Evolutionary conservation across 2,113 vertebrate genomes (phyloP), one percentile per base, ranked within the genome.

Genomic region (Trochalopteron elliotii): DNA sequence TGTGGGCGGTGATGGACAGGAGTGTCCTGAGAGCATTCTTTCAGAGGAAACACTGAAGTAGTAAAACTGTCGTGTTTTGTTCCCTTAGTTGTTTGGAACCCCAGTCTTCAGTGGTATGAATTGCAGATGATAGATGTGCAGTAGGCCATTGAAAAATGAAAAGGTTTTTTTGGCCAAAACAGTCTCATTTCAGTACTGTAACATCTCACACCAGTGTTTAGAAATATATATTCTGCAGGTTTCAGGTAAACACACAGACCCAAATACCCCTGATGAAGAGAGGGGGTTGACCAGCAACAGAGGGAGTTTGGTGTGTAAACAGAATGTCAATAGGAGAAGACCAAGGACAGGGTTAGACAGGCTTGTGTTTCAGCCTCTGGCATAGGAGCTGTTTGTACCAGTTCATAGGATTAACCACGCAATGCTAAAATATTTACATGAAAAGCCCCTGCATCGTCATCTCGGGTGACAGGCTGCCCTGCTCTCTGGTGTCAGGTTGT

Each of bases 351-450:
- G 92, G 83, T 92, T 93, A 90, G 83, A 24, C 57, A 78, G 84
- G 65, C 82, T 96, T 94, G 72, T 97, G 90, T 94, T 96, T 97
- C 91, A 96, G 85, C 79, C 57, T 90, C 82, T 96, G 91, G 94
- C 47, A 35, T 91, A 39, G 85, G 86, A 96, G 91, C 94, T 78
- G 85, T 87, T 97, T 96, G 93, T 94, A 95, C 78, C 30, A 55
- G 44, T 70, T 95, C 71, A 56, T 78, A 53, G 92, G 93, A 96
- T 96, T 95, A 97, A 94, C 55, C 79, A 90, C 64, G 57, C 89
- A 83, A 14, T 91, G 84, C 78, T 97, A 25, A 97, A 97, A 96
- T 98, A 96, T 97, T 97, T 97, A 95, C 83, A 28, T 87, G 63
- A 28, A 42, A 72, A 92, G 84, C 31, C 76, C 85, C 61, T 90